These are phyloP conservation scores for Eulemur rufifrons DNA, from an alignment of 2,113 vertebrate species.

Conservation along the genomic window DNA sequence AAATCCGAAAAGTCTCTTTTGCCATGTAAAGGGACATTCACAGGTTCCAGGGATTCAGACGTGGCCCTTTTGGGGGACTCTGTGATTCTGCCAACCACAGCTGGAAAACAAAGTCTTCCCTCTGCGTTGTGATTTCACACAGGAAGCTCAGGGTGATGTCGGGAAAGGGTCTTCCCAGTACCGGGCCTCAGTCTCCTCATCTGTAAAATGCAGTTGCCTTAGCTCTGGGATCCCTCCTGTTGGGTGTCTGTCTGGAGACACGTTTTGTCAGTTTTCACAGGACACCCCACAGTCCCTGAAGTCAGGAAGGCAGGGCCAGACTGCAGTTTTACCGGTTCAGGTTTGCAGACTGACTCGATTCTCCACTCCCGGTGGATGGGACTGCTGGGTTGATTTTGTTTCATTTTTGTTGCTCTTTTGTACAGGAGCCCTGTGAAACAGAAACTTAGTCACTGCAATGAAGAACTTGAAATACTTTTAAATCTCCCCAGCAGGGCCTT, in stretches of 20 bases:
- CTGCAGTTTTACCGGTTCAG: rapidly evolving
- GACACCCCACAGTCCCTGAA: not conserved
- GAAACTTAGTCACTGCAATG: not conserved
- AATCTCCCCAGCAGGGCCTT: not conserved
- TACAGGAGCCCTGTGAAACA: not conserved
- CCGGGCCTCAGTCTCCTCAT: not conserved
- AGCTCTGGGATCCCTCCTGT: not conserved
- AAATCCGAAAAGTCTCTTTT: not conserved
- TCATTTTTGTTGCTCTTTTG: not conserved
- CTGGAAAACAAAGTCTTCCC: not conserved
- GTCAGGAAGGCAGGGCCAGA: not conserved
- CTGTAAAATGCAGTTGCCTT: not conserved
- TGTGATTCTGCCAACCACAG: not conserved
- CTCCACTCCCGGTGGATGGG: not conserved
- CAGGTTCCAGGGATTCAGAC: rapidly evolving
- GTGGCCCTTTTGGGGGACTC: not conserved
- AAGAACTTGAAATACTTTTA: not conserved
- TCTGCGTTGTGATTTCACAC: not conserved
- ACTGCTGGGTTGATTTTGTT: not conserved
- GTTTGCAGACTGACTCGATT: not conserved
- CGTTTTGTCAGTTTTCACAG: not conserved
- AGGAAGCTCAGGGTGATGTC: not conserved
- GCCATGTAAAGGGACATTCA: not conserved
- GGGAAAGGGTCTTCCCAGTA: not conserved
- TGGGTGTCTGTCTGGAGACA: too few relatives aligned